A percentile compares a stretch with the other conserved stretches of the same genome.
phyloP scores from a whole-genome alignment of 2,797 vertebrate genomes.

The Diplodus sargus region DNA sequence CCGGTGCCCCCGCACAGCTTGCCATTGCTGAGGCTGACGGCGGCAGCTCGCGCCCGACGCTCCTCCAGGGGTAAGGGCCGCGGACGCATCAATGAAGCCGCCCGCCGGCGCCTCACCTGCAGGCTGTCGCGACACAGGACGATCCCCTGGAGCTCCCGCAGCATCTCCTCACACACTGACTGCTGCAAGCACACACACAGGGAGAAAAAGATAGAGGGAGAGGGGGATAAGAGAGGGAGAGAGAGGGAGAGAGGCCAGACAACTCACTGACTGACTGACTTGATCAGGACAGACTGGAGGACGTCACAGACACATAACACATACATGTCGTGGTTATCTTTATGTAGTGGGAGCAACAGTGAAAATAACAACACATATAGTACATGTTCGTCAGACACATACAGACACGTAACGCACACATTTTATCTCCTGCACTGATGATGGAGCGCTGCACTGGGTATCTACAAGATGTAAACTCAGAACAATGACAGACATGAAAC shows the following conservation, averaged over 20 bases:
- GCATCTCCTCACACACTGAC: conserved; percentile 97
- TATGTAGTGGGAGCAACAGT: background rate
- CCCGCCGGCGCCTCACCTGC: conserved; percentile 89
- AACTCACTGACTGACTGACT: conserved; percentile 81
- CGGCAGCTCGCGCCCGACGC: conserved; percentile 86
- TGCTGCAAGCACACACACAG: conserved; percentile 85
- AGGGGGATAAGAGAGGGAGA: conserved; percentile 69
- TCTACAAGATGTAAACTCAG: conserved; percentile 20
- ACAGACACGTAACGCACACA: conserved; percentile 31
- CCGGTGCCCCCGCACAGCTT: conserved; percentile 92
- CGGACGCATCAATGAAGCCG: conserved; percentile 79
- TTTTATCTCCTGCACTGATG: conserved; percentile 19
- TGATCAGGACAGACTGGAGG: conserved; percentile 57
- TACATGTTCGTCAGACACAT: conserved; percentile 33
- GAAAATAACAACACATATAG: conserved; percentile 20
- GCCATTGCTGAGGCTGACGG: conserved; percentile 95
- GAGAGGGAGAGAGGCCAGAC: conserved; percentile 74
- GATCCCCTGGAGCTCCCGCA: conserved; percentile 94
- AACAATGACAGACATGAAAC: conserved; percentile 13
- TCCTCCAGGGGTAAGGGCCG: conserved; percentile 88
- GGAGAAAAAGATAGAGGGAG: conserved; percentile 62
- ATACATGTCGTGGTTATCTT: conserved; percentile 47
- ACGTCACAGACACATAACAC: conserved; percentile 51
- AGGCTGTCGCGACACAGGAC: conserved; percentile 95
- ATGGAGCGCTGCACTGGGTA: background rate